Evolutionary conservation across 1,140 invertebrate species (phyloP).

Genomic region (Augochlora pura): DNA sequence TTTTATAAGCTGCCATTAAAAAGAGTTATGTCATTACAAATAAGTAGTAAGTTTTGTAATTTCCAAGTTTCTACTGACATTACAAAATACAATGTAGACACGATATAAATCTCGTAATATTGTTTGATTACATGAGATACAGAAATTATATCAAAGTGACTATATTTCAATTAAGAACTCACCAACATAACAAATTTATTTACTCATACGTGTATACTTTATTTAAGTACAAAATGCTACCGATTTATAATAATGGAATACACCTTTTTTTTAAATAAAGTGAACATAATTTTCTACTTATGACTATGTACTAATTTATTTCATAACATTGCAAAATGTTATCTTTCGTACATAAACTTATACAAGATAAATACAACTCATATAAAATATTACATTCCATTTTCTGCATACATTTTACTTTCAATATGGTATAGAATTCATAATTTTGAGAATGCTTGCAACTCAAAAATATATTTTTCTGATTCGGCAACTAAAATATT

Average conservation of each 20-base stretch:
- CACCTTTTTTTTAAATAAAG: background rate
- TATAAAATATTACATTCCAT: slow-evolving; percentile 9
- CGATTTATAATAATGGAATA: slow-evolving; percentile 8
- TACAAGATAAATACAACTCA: background rate
- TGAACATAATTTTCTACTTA: background rate
- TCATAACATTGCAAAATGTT: background rate
- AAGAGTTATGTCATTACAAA: slow-evolving; percentile 47
- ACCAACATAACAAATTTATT: slow-evolving; percentile 4
- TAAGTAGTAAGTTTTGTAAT: slow-evolving; percentile 40
- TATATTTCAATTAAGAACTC: slow-evolving; percentile 23
- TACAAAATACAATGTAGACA: slow-evolving; percentile 15
- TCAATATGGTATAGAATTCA: background rate
- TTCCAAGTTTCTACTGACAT: background rate
- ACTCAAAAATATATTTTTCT: background rate
- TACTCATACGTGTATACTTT: slow-evolving; percentile 17
- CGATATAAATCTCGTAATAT: background rate
- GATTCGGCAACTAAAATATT: slow-evolving; percentile 11
- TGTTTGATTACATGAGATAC: background rate
- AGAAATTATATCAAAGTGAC: slow-evolving; percentile 19
- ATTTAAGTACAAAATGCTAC: slow-evolving; percentile 40
- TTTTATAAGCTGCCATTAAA: slow-evolving; percentile 57
- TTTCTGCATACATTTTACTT: background rate
- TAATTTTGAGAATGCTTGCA: background rate
- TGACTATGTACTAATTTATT: background rate
- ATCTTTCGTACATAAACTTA: background rate